Percentiles rank a stretch among this genome's conserved stretches.
phyloP scores from a whole-genome alignment of 2,888 invertebrate genomes.

The Psylliodes chrysocephalus region DNA sequence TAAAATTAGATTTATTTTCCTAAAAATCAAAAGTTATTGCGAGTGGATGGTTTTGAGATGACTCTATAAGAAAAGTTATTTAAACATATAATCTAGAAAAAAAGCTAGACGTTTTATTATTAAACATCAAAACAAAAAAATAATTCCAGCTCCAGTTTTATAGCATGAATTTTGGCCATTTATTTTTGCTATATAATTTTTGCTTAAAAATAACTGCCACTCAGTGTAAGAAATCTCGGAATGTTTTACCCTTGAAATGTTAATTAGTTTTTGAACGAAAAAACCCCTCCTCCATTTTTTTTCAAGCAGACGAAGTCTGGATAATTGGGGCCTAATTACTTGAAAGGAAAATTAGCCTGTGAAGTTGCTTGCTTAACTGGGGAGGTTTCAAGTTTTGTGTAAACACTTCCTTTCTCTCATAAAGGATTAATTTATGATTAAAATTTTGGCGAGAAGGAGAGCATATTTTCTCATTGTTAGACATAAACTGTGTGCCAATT shows the following conservation, averaged over 20 bases:
- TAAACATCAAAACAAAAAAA: too few relatives aligned
- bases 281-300: not conserved
- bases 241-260: not conserved
- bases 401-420: conserved; percentile 2
- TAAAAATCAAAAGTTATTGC: too few relatives aligned
- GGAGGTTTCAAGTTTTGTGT: not conserved
- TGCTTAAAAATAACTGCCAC: too few relatives aligned
- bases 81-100: too few relatives aligned
- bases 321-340: conserved; percentile 8
- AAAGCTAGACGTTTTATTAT: too few relatives aligned
- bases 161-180: too few relatives aligned
- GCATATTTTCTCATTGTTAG: not conserved
- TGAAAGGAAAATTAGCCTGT: conserved; percentile 6
- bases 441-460: not conserved
- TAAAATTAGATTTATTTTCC: too few relatives aligned
- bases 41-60: too few relatives aligned
- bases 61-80: too few relatives aligned
- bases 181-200: too few relatives aligned
- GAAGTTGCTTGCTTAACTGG: conserved; percentile 7
- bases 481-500: not conserved
- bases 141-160: too few relatives aligned
- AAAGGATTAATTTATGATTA: conserved; percentile 13
- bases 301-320: not conserved
- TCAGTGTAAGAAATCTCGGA: too few relatives aligned
- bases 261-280: conserved; percentile 4